These are phyloP conservation scores for Portunus trituberculatus DNA, from an alignment of 1,140 invertebrate species.

Conservation along the genomic window DNA sequence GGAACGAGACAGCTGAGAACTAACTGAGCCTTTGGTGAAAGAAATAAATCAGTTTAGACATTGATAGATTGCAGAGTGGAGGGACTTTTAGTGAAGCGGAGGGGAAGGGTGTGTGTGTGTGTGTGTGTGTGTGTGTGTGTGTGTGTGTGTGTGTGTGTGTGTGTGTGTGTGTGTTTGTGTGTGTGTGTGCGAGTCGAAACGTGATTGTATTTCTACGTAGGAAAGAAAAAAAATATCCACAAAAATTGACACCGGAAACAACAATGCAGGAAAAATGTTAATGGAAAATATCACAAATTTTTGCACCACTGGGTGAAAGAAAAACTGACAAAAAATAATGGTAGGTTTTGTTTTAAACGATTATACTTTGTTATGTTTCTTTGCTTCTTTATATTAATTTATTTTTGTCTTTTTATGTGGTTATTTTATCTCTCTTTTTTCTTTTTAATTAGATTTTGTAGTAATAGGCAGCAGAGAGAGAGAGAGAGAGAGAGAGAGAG, in stretches of 20 bases:
- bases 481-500: slow-evolving; percentile 28
- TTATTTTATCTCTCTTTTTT: background rate
- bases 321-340: too few relatives aligned
- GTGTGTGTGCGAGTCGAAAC: too few relatives aligned
- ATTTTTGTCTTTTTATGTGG: background rate
- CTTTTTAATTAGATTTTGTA: too few relatives aligned
- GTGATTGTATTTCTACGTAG: too few relatives aligned
- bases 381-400: background rate
- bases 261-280: too few relatives aligned
- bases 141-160: background rate
- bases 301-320: too few relatives aligned
- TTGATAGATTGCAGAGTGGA: background rate
- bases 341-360: too few relatives aligned
- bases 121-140: background rate
- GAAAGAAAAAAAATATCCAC: too few relatives aligned
- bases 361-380: too few relatives aligned
- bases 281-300: too few relatives aligned
- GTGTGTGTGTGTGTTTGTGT: too few relatives aligned
- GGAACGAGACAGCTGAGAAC: background rate
- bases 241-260: background rate
- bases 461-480: background rate
- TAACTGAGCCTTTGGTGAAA: background rate
- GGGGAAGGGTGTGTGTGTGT: background rate
- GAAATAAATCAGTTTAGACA: background rate
- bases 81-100: background rate